Base-by-base conservation (phyloP, 2,888 invertebrate genomes). In the Pristionchus japonicus region DNA sequence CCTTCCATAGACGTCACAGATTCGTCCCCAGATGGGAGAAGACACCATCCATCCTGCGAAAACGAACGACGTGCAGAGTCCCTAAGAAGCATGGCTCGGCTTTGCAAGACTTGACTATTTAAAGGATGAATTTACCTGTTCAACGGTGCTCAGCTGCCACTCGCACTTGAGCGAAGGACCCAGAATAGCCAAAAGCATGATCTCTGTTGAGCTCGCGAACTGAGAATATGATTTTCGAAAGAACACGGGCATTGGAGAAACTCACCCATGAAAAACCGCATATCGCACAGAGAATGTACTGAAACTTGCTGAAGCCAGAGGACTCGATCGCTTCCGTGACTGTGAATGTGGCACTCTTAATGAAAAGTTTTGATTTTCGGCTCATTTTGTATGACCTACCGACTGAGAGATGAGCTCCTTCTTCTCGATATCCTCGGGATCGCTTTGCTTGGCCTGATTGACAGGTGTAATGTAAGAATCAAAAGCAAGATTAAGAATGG, bases 191-290 rank as follows among this genome's bases (percentile, higher is more conserved):
- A 77, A 27, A 15, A 77, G 47, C 77, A 77, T 77, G 43, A 77
- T 27, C 77, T 47, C 43, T 40, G 27, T 77, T 15, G 77, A 23
- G 20, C 43, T 27, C 27, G 77, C 43, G 27, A 77, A 23, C 77
- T 77, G 43, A 77, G 43, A n/a, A n/a, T n/a, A n/a, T n/a, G n/a
- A n/a, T n/a, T n/a, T n/a, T n/a, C n/a, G n/a, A n/a, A n/a, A n/a
- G n/a, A n/a, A n/a, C n/a, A n/a, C n/a, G n/a, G n/a, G n/a, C n/a
- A n/a, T n/a, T n/a, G n/a, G n/a, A 23, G 43, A 15, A 20, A 77
- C 77, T 23, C 13, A 77, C 77, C 77, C 77, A 77, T 40, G 77
- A 77, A 7, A 77, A 17, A 15, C 77, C 77, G 23, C 77, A 40
- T n/a, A 77, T 77, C n/a, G 77, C 77, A 47, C 77, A 77, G 3